Evolutionary conservation across 2,113 vertebrate species (phyloP).

Genomic region (Aldabrachelys gigantea): DNA sequence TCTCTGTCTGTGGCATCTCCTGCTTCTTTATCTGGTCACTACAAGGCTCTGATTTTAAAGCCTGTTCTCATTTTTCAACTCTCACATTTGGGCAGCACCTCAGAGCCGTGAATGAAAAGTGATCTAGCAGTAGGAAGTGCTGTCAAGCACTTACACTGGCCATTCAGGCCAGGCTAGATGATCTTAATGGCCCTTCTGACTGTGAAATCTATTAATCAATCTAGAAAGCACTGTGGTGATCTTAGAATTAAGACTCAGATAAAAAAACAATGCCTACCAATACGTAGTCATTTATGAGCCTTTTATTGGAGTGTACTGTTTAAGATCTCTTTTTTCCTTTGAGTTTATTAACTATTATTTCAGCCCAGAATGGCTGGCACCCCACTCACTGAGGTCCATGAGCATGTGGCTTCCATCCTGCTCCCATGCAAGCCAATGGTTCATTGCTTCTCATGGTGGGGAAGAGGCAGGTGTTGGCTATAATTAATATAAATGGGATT

Average conservation of each 20-base stretch:
- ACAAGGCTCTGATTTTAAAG: background rate
- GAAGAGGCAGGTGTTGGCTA: background rate
- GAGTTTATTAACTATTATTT: background rate
- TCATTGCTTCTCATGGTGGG: background rate
- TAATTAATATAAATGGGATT: background rate
- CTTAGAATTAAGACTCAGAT: background rate
- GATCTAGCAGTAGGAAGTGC: background rate
- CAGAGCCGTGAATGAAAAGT: background rate
- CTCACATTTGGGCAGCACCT: background rate
- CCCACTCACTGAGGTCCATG: background rate
- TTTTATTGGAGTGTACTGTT: background rate
- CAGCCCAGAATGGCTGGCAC: background rate
- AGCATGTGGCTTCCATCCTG: background rate
- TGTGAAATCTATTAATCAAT: background rate
- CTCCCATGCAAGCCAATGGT: background rate
- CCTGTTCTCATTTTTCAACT: background rate
- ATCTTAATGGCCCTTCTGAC: background rate
- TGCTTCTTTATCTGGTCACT: background rate
- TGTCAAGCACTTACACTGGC: background rate
- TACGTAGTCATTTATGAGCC: background rate
- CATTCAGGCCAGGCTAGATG: background rate
- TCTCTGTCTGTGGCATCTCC: background rate
- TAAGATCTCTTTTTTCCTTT: background rate
- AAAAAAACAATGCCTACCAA: background rate
- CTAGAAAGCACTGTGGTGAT: background rate